These are phyloP conservation scores for Callospermophilus lateralis DNA, from an alignment of 2,113 vertebrate genomes.

Conservation along the genomic window DNA sequence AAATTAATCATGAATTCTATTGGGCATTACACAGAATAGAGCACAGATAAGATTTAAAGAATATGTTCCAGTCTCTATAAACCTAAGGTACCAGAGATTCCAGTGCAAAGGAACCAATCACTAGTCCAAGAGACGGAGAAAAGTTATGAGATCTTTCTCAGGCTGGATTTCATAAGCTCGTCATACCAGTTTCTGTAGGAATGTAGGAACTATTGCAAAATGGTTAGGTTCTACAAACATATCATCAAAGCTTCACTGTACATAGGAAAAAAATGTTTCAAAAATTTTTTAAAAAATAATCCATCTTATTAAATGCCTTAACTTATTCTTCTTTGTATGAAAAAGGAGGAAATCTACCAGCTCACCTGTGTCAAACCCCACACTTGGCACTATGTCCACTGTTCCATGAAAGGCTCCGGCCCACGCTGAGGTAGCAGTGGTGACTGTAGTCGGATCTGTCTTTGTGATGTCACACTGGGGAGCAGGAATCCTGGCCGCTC, in stretches of 20 bases:
- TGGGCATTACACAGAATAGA: not conserved
- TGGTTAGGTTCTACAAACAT: not conserved
- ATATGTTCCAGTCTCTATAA: not conserved
- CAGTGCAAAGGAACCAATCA: not conserved
- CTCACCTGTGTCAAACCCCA: conserved; percentile 95
- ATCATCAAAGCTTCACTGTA: not conserved
- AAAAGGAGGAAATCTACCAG: not conserved
- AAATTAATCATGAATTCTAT: not conserved
- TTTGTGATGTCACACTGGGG: conserved; percentile 91
- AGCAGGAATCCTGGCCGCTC: conserved; percentile 90
- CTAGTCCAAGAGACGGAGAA: not conserved
- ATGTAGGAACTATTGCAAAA: conserved; percentile 43
- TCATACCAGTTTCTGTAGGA: conserved; percentile 54
- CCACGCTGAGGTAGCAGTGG: conserved; percentile 91
- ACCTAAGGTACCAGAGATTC: not conserved
- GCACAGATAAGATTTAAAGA: not conserved
- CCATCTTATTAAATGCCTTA: not conserved
- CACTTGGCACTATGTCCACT: conserved; percentile 92
- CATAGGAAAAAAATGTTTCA: not conserved
- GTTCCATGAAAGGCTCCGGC: conserved; percentile 95
- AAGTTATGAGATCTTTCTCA: conserved; percentile 14
- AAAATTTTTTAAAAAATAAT: not conserved
- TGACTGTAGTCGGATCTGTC: conserved; percentile 90
- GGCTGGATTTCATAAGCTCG: not conserved
- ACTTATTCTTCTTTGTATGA: not conserved